Conservation (phyloP, 2,888 invertebrate species). For the Spatulosminthurus flaviceps region DNA sequence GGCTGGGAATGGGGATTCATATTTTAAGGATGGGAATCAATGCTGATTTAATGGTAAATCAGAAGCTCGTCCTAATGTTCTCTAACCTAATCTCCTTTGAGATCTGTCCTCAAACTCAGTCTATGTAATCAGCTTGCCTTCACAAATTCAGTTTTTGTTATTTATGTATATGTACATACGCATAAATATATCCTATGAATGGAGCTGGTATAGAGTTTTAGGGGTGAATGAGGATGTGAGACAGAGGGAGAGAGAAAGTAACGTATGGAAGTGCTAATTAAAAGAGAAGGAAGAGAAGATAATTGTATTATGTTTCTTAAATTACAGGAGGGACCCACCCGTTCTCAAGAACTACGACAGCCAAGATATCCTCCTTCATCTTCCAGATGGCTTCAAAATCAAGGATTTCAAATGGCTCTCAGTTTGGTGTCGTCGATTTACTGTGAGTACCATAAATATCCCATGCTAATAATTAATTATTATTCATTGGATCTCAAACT, state of each 20-base stretch:
- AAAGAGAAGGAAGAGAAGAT: not conserved
- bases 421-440: constrained; percentile 90
- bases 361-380: constrained; percentile 81
- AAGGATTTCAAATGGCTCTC: constrained; percentile 90
- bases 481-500: not conserved
- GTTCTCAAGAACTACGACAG: constrained; percentile 78
- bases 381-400: constrained; percentile 85
- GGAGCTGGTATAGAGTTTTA: no score
- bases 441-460: constrained; percentile 72
- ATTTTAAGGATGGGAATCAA: no score
- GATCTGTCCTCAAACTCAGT: no score
- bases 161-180: no score
- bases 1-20: no score
- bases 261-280: constrained; percentile 3
- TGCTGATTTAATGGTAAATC: no score
- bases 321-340: constrained; percentile 78
- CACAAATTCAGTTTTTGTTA: no score
- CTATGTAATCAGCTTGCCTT: no score
- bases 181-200: no score
- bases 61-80: no score
- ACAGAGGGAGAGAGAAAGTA: not conserved
- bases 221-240: no score
- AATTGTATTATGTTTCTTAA: constrained; percentile 21
- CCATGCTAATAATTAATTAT: not conserved
- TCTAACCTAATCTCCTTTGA: no score